Conservation (phyloP, 2,113 vertebrate genomes). For the Pelecanus crispus region DNA sequence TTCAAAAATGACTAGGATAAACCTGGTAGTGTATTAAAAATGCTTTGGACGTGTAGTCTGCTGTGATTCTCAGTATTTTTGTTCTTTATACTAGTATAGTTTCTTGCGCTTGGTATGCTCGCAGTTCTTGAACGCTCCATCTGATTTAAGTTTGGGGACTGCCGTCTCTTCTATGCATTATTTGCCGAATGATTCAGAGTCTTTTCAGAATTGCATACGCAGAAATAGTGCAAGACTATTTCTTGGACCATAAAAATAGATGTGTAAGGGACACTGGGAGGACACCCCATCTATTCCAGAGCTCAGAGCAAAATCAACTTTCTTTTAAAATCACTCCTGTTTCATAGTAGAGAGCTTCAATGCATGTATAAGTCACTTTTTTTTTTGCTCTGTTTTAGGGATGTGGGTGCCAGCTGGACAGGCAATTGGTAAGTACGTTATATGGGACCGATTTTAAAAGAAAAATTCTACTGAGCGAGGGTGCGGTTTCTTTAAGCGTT, state of each 20-base stretch:
- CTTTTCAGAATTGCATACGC: not conserved
- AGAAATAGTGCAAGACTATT: not conserved
- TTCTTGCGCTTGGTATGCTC: not conserved
- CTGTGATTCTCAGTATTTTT: not conserved
- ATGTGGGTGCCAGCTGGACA: constrained; percentile 98
- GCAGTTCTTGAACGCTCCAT: not conserved
- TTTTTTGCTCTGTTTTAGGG: constrained; percentile 73
- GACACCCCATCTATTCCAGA: not conserved
- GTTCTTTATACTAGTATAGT: not conserved
- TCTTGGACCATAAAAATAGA: not conserved
- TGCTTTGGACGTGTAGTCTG: not conserved
- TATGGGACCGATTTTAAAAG: not conserved
- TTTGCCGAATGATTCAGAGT: not conserved
- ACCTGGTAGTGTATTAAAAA: not conserved
- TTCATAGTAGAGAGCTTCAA: fast-evolving
- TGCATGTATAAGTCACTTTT: not conserved
- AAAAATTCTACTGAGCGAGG: not conserved
- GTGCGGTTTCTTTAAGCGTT: not conserved
- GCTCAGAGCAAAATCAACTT: not conserved
- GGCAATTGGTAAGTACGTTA: constrained; percentile 85
- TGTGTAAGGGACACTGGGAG: not conserved
- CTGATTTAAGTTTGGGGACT: not conserved
- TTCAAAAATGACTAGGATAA: not conserved
- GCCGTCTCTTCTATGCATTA: not conserved
- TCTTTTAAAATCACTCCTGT: not conserved